Evolutionary conservation across 2,113 vertebrate genomes (phyloP), one percentile per base, ranked within the genome.

Genomic region (Drymodes brunneopygia): DNA sequence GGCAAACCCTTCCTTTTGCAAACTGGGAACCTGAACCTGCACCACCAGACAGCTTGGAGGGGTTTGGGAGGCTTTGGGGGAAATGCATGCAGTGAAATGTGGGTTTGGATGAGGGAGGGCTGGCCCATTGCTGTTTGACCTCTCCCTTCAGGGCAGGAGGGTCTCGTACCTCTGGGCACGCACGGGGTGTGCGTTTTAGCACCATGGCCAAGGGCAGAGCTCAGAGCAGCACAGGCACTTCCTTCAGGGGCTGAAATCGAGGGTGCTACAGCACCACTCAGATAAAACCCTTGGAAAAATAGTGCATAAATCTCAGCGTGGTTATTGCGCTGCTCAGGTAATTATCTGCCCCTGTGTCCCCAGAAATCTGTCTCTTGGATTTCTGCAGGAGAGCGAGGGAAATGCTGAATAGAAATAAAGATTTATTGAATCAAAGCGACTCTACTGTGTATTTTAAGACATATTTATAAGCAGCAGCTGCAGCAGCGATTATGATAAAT

Each of bases 401-500:
- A 92, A 92, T 81, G 82, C 67, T 95, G 88, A 93, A 71, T 40
- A 92, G 92, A 94, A 95, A 88, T 71, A 94, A 89, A 94, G 94
- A 89, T 81, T 95, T 89, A 92, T 61, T 91, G 94, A 94, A 74
- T 81, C 83, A 56, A 80, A 92, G 85, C 18, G 24, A 88, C 72
- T 90, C 72, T 67, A 56, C 82, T 92, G 93, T 79, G 80, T 93
- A 94, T 96, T 96, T 96, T 86, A 93, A 96, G 90, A 86, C 73
- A 31, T 92, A 94, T 94, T 96, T 93, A 96, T 96, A 96, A 96
- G 95, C 90, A 96, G 94, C 93, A 96, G 94, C 95, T 96, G 93
- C 94, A 86, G 94, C 82, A 92, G 92, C 1, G 36, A 94, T 96
- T 95, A 95, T 71, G 90, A 92, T 90, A 94, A 95, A 95, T 88